phyloP scores from a whole-genome alignment of 2,113 vertebrate species.

The Natator depressus region DNA sequence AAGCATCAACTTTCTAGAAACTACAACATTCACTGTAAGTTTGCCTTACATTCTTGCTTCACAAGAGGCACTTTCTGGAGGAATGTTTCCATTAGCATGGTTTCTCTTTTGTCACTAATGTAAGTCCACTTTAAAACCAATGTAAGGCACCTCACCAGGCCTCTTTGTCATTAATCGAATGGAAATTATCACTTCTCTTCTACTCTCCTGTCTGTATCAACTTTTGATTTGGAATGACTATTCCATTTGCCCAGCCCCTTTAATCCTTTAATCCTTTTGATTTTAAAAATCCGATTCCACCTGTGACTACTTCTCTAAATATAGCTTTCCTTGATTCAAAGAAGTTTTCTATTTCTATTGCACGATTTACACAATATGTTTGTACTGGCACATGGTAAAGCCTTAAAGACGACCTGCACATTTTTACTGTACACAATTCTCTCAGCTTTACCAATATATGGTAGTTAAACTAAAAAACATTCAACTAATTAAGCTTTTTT shows the following conservation, averaged over 20 bases:
- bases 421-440: neutral
- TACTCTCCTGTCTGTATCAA: neutral
- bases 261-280: neutral
- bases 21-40: accelerated
- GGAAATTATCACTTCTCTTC: neutral
- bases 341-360: neutral
- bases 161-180: neutral
- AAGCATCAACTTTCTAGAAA: neutral
- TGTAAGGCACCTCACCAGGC: neutral
- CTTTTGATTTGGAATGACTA: neutral
- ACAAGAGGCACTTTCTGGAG: neutral
- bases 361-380: neutral
- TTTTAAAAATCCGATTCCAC: neutral
- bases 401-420: neutral
- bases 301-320: neutral
- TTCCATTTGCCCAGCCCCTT: neutral
- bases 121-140: neutral
- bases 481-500: neutral
- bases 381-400: neutral
- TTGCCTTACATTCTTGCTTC: neutral
- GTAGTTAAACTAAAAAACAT: neutral
- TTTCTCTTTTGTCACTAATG: neutral
- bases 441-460: neutral
- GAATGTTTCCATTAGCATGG: neutral
- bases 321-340: neutral